Evolutionary conservation across 1,140 invertebrate genomes (phyloP), one percentile per base, ranked within the genome.

Genomic region (Rhysida immarginata): DNA sequence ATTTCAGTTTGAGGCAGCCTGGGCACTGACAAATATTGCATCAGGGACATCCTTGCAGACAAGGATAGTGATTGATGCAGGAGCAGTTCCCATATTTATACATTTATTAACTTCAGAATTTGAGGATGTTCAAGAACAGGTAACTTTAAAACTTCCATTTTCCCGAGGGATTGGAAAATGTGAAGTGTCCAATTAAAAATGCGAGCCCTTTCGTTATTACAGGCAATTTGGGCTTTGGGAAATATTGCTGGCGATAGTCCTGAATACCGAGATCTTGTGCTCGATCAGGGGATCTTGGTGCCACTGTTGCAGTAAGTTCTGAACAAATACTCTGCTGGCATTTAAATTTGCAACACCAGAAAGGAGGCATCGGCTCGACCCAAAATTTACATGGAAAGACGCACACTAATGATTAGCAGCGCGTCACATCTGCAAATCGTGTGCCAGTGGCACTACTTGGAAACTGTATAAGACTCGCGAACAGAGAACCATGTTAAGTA

Each of bases 211-310:
- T 26, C 16, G 14, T 16, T 42, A 27, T 55, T 64, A 2, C 85
- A 96, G 75, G 88, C 91, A 45, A 89, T 96, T 41, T 97, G 93
- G 93, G 93, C 92, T 35, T 74, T 96, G 46, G 91, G 91, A 57
- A 97, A 98, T 71, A 94, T 97, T 65, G 93, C 93, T 56, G 94
- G 94, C 24, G 94, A 97, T 70, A 94, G 89, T 54, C 83, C 93
- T 25, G 80, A 85, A 61, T 96, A 87, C 69, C 77, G 94, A 59
- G 90, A 98, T 74, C 83, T 86, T 69, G 88, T 96, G 58, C 75
- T 96, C 5, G 81, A 82, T 60, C 82, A 81, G 61, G 87, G 85
- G 48, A 86, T 96, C 53, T 75, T 98, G 27, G 72, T 81, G 58
- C 90, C 92, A 41, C 76, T 97, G n/a, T 71, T 96, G 59, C 80